phyloP scores from a whole-genome alignment of 2,888 invertebrate species.

The Idaea dimidiata region DNA sequence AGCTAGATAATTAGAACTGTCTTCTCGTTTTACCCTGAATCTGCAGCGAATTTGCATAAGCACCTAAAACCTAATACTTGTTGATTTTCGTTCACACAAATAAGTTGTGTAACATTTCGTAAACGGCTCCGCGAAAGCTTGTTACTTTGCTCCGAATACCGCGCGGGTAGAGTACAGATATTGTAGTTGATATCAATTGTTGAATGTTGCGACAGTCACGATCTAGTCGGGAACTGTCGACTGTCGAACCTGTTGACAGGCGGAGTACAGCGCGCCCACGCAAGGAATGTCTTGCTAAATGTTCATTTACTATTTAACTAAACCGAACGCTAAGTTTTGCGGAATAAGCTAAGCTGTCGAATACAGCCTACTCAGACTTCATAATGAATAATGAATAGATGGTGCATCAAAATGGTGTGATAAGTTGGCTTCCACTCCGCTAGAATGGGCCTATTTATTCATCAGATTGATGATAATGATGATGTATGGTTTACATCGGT shows the following conservation, averaged over 20 bases:
- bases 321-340: not conserved
- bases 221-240: constrained; percentile 22
- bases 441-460: not conserved
- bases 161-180: constrained; percentile 1
- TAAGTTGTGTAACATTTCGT: not conserved
- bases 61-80: too few species aligned
- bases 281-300: not conserved
- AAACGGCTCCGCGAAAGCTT: not conserved
- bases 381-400: not conserved
- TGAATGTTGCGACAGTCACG: constrained; percentile 22
- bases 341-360: not conserved
- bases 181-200: constrained; percentile 19
- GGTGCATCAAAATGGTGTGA: not conserved
- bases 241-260: constrained; percentile 20
- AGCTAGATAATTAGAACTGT: too few species aligned
- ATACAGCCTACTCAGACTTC: not conserved
- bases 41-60: too few species aligned
- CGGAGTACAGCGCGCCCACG: not conserved
- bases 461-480: not conserved
- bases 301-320: not conserved
- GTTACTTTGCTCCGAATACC: not conserved
- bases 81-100: not conserved
- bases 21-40: too few species aligned
- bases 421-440: not conserved
- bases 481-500: not conserved